phyloP scores from a whole-genome alignment of 2,113 vertebrate genomes.

The Nothobranchius kuhntae region DNA sequence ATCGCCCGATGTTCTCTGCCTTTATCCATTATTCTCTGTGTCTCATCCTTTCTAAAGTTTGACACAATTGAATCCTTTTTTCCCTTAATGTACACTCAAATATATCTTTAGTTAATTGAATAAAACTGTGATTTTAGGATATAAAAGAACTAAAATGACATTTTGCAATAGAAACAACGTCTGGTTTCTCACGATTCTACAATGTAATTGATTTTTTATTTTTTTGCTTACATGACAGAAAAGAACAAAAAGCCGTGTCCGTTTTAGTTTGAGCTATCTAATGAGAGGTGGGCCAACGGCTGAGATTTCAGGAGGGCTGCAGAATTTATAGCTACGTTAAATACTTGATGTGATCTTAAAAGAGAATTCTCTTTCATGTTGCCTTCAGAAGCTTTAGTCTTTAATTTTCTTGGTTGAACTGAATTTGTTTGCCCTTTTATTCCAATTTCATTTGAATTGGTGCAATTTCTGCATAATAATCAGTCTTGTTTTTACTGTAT shows the following conservation, averaged over 20 bases:
- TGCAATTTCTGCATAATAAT: not conserved
- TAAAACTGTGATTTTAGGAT: conserved; percentile 5
- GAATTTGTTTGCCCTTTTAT: conserved; percentile 9
- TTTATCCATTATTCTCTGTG: not conserved
- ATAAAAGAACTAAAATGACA: conserved; percentile 7
- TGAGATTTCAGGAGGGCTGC: conserved; percentile 45
- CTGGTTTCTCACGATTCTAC: conserved; percentile 22
- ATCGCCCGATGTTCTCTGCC: conserved; percentile 39
- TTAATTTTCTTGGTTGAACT: conserved; percentile 18
- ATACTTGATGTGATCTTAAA: conserved; percentile 64
- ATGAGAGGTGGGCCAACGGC: conserved; percentile 40
- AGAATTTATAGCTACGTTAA: conserved; percentile 55
- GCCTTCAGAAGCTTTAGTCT: conserved; percentile 38
- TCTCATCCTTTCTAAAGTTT: conserved; percentile 3
- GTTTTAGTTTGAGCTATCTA: conserved; percentile 28
- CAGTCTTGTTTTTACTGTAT: conserved; percentile 7
- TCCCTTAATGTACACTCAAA: not conserved
- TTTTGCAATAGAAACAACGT: conserved; percentile 8
- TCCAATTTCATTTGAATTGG: not conserved
- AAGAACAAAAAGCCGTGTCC: conserved; percentile 42
- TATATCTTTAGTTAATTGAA: conserved; percentile 9
- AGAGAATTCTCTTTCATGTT: conserved; percentile 24
- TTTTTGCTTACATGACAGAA: conserved; percentile 26
- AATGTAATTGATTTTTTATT: conserved; percentile 23
- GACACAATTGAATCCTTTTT: not conserved